Evolutionary conservation across 2,888 invertebrate species (phyloP).

Genomic region (Aromia moschata): DNA sequence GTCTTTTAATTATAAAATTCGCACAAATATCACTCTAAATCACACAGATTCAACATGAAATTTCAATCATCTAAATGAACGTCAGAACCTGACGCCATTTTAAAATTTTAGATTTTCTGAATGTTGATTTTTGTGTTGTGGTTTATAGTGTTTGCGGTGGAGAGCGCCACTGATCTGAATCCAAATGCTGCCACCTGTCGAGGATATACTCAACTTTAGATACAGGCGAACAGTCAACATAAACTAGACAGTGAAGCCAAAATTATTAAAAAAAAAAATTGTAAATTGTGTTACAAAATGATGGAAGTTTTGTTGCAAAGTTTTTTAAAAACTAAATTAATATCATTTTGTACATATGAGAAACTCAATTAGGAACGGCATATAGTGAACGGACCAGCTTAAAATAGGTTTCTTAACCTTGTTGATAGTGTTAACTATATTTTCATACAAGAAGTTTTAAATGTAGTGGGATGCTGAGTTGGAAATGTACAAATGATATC

Average conservation of each 20-base stretch:
- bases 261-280: constrained; percentile 10
- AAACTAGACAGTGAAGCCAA: constrained; percentile 10
- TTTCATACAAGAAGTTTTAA: not conserved
- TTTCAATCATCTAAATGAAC: constrained; percentile 30
- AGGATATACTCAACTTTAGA: not conserved
- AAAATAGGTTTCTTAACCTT: constrained; percentile 11
- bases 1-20: constrained; percentile 62
- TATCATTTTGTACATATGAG: not conserved
- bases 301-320: not conserved
- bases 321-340: constrained; percentile 1
- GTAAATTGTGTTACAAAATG: constrained; percentile 9
- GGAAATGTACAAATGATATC: not conserved
- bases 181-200: constrained; percentile 5
- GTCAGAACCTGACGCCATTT: constrained; percentile 33
- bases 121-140: constrained; percentile 10
- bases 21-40: constrained; percentile 63
- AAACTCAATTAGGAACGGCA: not conserved
- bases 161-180: not conserved
- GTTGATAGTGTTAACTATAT: not conserved
- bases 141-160: not conserved
- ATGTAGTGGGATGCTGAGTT: not conserved
- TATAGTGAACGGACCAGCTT: not conserved
- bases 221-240: constrained; percentile 7
- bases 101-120: constrained; percentile 19
- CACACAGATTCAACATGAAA: constrained; percentile 31